Base-by-base conservation (phyloP, 1,140 invertebrate species). In the Aradophagus sp. region DNA sequence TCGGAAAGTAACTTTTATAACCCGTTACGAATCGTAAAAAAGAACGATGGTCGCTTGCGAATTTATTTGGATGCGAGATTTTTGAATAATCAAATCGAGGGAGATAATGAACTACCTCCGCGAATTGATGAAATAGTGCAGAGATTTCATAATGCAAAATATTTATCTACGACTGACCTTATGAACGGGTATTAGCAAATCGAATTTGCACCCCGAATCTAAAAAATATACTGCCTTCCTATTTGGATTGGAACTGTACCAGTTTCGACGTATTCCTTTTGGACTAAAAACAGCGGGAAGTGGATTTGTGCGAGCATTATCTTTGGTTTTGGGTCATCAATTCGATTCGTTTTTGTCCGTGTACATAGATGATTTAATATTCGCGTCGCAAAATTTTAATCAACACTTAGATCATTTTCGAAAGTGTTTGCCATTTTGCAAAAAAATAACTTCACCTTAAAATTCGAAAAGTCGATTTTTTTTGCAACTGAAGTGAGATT, bases 31-130 rank as follows among this genome's bases (percentile, higher is more conserved):
- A 29, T 59, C 6, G 55, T 59, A 26, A 31, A 19, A 29, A 69
- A 63, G 20, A 63, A 36, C 31, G 42, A 73, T 31, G 63, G 52
- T 1, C 48, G 14, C 2, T 20, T 74, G 10, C 20, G 71, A 19
- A 8, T 74, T 12, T 70, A 69, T 53, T 27, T 73, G n/a, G 73
- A 72, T 41, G 68, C 66, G 0, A 61, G 71, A 16, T 67, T 56
- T 36, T 12, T 74, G 3, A 76, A 72, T 44, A 50, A 48, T 7
- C 23, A 44, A 35, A 71, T 76, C 13, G 59, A 70, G 10, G 26
- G 35, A n/a, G 71, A 74, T 32, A 55, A 66, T 14, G 74, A 65
- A 23, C 8, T 20, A 0, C 67, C 66, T 6, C 52, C 50, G 0
- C 11, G 14, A 14, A 47, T 75, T 2, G 17, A 23, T n/a, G 44